Evolutionary conservation across 2,797 vertebrate genomes (phyloP), one percentile per base, ranked within the genome.

Genomic region (Anolis apletophallus): DNA sequence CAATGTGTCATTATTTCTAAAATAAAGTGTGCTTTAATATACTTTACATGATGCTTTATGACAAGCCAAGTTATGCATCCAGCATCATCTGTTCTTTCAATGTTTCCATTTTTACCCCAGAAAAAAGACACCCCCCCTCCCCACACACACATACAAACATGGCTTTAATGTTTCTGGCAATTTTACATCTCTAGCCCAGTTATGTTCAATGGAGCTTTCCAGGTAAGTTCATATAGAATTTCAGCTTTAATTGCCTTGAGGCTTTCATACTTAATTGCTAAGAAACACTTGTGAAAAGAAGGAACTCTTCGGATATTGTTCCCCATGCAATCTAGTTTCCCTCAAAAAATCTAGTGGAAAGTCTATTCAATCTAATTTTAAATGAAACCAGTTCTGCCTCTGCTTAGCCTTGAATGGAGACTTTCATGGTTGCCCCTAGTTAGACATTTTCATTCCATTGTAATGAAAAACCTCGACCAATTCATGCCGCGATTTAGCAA

Each of bases 371-470:
- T 57, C 16, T 69, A 36, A 68, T 54, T 78, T 40, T 36, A 77
- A 78, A 78, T 78, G 61, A 64, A 72, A 61, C 55, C 40, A 10
- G 11, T 19, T 26, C 14, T 64, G 34, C 73, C 23, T 36, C 23
- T 78, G 67, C 67, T 88, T 40, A 68, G 34, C 59, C 79, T 21
- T 79, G 75, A 83, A 68, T 34, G n/a, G 50, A 26, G 14, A 46
- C 12, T 68, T 75, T 68, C 10, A 75, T 76, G 50, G 23, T 68
- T 72, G 59, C 59, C 50, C 61, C 57, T 59, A 6, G n/a, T 74
- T 57, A 74, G n/a, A 6, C 1, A n/a, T 86, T 90, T 90, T 85
- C 82, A 23, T 83, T 89, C 17, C 72, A 9, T 73, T 87, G 54
- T 80, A 84, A 87, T 87, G 81, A 86, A 88, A 81, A 90, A 89